These are phyloP conservation scores for Xenopus petersii DNA, from an alignment of 2,797 vertebrate species.

Conservation along the genomic window DNA sequence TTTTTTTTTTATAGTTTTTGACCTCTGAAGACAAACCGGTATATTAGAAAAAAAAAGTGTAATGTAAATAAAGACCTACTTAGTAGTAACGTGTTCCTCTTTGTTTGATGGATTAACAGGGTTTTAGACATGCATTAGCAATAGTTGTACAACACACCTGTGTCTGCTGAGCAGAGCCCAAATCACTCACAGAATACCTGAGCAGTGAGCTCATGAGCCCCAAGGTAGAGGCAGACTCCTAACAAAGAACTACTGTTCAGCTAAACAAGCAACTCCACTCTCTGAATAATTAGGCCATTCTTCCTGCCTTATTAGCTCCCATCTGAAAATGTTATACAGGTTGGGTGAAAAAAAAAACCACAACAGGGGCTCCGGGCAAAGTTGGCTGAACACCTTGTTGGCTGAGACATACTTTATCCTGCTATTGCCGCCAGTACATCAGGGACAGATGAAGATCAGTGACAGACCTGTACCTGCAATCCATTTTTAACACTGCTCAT, in stretches of 20 bases:
- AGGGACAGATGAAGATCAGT: too few relatives aligned
- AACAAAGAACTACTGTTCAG: slow-evolving; percentile 46
- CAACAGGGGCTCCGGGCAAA: too few relatives aligned
- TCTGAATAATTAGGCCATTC: slow-evolving; percentile 34
- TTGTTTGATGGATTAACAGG: slow-evolving; percentile 17
- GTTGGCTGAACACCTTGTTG: too few relatives aligned
- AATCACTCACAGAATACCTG: slow-evolving; percentile 33
- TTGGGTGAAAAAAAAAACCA: not conserved
- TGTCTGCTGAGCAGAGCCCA: slow-evolving; percentile 10
- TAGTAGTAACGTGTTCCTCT: not conserved
- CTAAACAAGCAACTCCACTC: slow-evolving; percentile 39
- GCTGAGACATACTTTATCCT: too few relatives aligned
- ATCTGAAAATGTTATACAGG: slow-evolving; percentile 2
- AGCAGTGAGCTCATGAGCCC: slow-evolving; percentile 41
- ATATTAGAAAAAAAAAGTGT: too few relatives aligned
- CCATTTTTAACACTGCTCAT: too few relatives aligned
- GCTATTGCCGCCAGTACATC: too few relatives aligned
- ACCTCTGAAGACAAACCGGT: too few relatives aligned
- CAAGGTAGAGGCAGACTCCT: slow-evolving; percentile 17
- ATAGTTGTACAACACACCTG: slow-evolving; percentile 35
- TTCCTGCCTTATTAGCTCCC: slow-evolving; percentile 28
- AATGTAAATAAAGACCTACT: too few relatives aligned
- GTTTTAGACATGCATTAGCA: slow-evolving; percentile 25
- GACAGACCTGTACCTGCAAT: too few relatives aligned
- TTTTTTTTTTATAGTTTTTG: too few relatives aligned